These are phyloP conservation scores for Perizoma flavofasciatum DNA, from an alignment of 2,888 invertebrate genomes.

Conservation along the genomic window DNA sequence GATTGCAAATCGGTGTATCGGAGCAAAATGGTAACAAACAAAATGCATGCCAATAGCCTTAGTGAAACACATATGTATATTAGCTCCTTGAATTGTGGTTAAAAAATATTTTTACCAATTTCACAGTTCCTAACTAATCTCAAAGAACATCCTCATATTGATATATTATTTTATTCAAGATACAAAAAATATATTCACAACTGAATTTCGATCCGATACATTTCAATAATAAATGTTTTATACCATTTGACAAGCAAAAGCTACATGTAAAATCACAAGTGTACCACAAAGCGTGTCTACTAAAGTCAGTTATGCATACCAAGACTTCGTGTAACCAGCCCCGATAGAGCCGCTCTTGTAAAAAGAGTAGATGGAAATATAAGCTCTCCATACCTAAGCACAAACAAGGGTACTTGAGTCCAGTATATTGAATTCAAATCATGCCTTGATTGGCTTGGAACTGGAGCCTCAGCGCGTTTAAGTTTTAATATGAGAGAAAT, in stretches of 20 bases:
- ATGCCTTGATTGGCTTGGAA: constrained; percentile 33
- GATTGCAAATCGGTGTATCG: too few relatives aligned
- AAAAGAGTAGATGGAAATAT: constrained; percentile 34
- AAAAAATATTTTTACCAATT: too few relatives aligned
- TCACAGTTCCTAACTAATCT: too few relatives aligned
- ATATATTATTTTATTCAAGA: too few relatives aligned
- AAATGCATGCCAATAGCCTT: too few relatives aligned
- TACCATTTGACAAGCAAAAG: background rate
- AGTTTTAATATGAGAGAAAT: constrained; percentile 26
- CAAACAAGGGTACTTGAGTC: constrained; percentile 34
- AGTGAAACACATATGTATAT: too few relatives aligned
- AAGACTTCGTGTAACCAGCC: background rate
- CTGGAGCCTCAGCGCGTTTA: constrained; percentile 9
- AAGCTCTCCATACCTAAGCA: constrained; percentile 30
- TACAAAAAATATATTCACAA: too few relatives aligned
- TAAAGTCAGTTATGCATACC: constrained; percentile 1
- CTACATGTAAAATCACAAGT: constrained; percentile 4
- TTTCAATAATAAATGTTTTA: too few relatives aligned
- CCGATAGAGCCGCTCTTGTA: constrained; percentile 18
- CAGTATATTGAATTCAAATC: constrained; percentile 35
- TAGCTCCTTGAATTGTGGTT: too few relatives aligned
- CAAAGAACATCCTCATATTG: too few relatives aligned
- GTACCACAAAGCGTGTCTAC: constrained; percentile 9
- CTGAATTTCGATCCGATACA: too few relatives aligned
- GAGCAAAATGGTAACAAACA: too few relatives aligned